Percentiles rank a stretch among this genome's conserved stretches.
phyloP scores from a whole-genome alignment of 2,113 vertebrate species.

The Charadrius vociferus region DNA sequence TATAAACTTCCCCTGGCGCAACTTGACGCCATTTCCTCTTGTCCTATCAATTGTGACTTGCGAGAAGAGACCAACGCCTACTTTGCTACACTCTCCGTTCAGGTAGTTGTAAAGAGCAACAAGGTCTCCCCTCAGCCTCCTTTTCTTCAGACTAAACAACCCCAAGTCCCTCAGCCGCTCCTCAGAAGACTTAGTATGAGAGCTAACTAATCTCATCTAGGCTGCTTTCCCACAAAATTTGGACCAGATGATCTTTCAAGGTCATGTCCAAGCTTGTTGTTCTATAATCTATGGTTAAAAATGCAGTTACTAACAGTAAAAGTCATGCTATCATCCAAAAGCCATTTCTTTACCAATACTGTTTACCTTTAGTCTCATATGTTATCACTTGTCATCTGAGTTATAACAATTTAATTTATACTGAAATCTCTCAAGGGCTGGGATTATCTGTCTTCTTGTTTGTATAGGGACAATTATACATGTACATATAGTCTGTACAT shows the following conservation, averaged over 20 bases:
- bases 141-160: too few species aligned
- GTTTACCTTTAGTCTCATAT: background rate
- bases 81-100: too few species aligned
- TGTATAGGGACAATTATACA: background rate
- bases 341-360: background rate
- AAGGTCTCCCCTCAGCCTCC: too few species aligned
- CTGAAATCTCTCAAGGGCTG: background rate
- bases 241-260: fast-evolving
- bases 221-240: background rate
- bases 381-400: background rate
- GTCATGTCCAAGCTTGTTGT: background rate
- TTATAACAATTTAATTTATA: background rate
- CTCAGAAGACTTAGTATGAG: too few species aligned
- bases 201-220: background rate
- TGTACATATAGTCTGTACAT: background rate
- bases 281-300: background rate
- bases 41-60: too few species aligned
- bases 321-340: background rate
- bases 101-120: too few species aligned
- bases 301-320: background rate
- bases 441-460: background rate
- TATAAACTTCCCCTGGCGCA: too few species aligned
- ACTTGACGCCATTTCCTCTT: too few species aligned
- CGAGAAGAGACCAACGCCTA: too few species aligned
- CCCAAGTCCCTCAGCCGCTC: too few species aligned